Percentiles rank a stretch among this genome's conserved stretches.
Evolutionary conservation across 2,797 vertebrate genomes (phyloP).

Genomic region (Anolis apletophallus): DNA sequence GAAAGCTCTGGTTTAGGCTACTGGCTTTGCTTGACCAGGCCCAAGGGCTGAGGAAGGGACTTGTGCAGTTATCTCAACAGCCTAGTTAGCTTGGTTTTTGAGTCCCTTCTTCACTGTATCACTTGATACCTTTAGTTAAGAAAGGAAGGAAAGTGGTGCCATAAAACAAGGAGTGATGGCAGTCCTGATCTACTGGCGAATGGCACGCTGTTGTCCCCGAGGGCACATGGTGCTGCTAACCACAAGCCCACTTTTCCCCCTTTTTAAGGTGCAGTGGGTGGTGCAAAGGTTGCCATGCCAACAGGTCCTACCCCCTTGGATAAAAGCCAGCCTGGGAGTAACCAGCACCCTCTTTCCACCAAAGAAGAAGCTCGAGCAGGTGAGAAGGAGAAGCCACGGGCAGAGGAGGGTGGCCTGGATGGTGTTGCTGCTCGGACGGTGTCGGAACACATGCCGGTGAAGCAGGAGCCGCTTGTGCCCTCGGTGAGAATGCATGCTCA

Average conservation of each 20-base stretch:
- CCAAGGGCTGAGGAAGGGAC: neutral
- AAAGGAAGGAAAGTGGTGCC: neutral
- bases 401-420: constrained; percentile 87
- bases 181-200: neutral
- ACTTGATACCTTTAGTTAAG: neutral
- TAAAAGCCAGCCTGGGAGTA: constrained; percentile 89
- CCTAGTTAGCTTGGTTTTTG: neutral
- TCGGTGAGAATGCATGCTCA: constrained; percentile 78
- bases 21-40: neutral
- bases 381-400: constrained; percentile 88
- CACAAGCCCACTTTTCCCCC: constrained; percentile 89
- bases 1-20: too few relatives aligned
- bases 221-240: constrained; percentile 80
- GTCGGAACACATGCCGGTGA: constrained; percentile 88
- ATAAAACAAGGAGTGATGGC: neutral
- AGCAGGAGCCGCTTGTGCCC: constrained; percentile 87
- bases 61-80: neutral
- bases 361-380: constrained; percentile 90
- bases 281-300: constrained; percentile 97
- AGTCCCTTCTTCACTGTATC: neutral
- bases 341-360: constrained; percentile 89
- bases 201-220: neutral
- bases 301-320: constrained; percentile 92
- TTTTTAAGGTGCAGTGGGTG: constrained; percentile 99
- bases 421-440: constrained; percentile 83